phyloP scores from a whole-genome alignment of 2,113 vertebrate species.

The Acrocephalus arundinaceus region DNA sequence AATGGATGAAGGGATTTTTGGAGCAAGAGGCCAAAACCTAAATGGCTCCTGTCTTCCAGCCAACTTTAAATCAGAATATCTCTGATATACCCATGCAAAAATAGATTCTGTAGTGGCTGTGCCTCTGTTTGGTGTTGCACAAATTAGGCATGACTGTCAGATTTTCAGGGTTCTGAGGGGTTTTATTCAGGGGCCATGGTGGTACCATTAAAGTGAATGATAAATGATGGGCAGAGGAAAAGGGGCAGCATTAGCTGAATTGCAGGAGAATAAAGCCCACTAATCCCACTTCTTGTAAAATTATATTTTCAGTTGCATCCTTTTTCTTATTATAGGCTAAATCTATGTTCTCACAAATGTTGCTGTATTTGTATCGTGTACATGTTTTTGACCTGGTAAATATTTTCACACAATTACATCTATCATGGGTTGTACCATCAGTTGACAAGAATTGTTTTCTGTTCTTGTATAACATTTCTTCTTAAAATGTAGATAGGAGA shows the following conservation, averaged over 20 bases:
- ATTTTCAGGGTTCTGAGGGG: not conserved
- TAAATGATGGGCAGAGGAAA: not conserved
- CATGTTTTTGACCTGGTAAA: not conserved
- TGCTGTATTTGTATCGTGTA: not conserved
- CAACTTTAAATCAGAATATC: not conserved
- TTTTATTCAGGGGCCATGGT: not conserved
- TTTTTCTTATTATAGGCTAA: not conserved
- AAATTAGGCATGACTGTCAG: not conserved
- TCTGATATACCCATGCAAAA: not conserved
- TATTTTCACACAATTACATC: not conserved
- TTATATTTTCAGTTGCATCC: not conserved
- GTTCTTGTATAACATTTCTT: not conserved
- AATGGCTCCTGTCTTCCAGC: not conserved
- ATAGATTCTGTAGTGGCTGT: not conserved
- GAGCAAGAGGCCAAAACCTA: not conserved
- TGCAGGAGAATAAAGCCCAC: not conserved
- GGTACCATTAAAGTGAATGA: not conserved
- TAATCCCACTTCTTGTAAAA: not conserved
- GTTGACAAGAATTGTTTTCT: not conserved
- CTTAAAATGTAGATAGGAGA: not conserved
- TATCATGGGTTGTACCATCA: not conserved
- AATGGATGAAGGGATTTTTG: not conserved
- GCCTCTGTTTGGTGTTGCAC: not conserved
- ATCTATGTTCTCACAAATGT: not conserved
- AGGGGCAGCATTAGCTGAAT: not conserved